phyloP scores from a whole-genome alignment of 2,113 vertebrate species.

The Tragelaphus strepsiceros region DNA sequence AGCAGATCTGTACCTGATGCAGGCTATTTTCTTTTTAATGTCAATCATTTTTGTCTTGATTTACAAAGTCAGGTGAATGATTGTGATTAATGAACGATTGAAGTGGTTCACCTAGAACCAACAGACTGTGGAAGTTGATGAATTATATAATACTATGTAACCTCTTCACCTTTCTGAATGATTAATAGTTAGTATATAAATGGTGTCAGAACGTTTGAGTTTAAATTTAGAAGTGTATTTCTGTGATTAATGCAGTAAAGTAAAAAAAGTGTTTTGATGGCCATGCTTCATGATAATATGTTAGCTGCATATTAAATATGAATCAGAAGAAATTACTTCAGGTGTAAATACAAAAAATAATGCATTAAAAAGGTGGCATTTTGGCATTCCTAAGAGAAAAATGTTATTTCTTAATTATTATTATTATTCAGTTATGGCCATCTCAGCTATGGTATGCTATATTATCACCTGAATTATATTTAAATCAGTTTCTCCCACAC shows the following conservation, averaged over 20 bases:
- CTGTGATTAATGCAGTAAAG: slow-evolving; percentile 48
- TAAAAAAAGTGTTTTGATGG: not conserved
- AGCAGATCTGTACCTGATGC: slow-evolving; percentile 42
- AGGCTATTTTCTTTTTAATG: slow-evolving; percentile 61
- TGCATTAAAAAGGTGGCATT: not conserved
- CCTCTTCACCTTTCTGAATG: slow-evolving; percentile 59
- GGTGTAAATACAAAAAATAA: slow-evolving; percentile 15
- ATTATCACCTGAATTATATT: not conserved
- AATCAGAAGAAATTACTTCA: slow-evolving; percentile 43
- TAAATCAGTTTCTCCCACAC: not conserved
- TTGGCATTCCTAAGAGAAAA: not conserved
- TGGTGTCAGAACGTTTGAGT: slow-evolving; percentile 40
- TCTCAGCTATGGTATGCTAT: not conserved
- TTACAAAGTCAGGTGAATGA: slow-evolving; percentile 66
- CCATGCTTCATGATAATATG: slow-evolving; percentile 34
- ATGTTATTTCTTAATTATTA: not conserved
- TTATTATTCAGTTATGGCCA: not conserved
- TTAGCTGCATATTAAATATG: slow-evolving; percentile 24
- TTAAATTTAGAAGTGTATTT: slow-evolving; percentile 53
- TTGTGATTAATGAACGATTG: slow-evolving; percentile 66
- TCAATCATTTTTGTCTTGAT: slow-evolving; percentile 72
- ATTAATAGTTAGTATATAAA: slow-evolving; percentile 62
- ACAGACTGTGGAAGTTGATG: slow-evolving; percentile 47
- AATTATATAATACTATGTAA: slow-evolving; percentile 51
- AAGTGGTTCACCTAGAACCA: slow-evolving; percentile 61